Evolutionary conservation across 2,888 invertebrate genomes (phyloP).

Genomic region (Cephus nigrinus): DNA sequence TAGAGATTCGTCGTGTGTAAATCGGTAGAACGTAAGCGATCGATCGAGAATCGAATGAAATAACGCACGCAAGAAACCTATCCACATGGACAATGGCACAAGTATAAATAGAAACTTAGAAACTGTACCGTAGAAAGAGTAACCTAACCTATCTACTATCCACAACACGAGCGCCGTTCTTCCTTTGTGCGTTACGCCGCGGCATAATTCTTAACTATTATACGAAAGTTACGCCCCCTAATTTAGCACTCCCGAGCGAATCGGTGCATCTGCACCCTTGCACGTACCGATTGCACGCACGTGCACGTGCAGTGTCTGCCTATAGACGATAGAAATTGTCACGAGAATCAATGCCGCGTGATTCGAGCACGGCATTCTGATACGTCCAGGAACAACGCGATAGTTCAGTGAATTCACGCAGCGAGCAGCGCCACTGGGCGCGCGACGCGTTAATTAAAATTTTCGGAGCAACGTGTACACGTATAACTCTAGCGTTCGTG

Average conservation of each 20-base stretch:
- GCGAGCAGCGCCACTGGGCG: background rate
- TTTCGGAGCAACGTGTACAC: background rate
- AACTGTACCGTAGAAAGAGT: background rate
- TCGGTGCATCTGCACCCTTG: background rate
- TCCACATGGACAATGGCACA: background rate
- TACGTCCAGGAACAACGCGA: background rate
- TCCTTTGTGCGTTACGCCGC: slow-evolving; percentile 3
- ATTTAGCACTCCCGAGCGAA: background rate
- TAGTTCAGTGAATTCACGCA: background rate
- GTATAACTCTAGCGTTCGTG: background rate
- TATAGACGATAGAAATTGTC: background rate
- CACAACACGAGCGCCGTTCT: slow-evolving; percentile 2
- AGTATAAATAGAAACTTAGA: background rate
- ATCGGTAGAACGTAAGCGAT: background rate
- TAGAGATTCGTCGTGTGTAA: background rate
- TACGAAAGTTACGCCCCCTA: background rate
- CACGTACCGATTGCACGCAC: background rate
- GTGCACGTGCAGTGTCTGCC: background rate
- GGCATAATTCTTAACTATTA: slow-evolving; percentile 1
- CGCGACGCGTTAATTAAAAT: background rate
- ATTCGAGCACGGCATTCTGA: background rate
- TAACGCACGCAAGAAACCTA: background rate
- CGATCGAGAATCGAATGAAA: background rate
- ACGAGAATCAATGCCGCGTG: background rate
- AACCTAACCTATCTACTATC: background rate